Evolutionary conservation across 1,140 invertebrate genomes (phyloP).

Genomic region (Heliconius nattereri): DNA sequence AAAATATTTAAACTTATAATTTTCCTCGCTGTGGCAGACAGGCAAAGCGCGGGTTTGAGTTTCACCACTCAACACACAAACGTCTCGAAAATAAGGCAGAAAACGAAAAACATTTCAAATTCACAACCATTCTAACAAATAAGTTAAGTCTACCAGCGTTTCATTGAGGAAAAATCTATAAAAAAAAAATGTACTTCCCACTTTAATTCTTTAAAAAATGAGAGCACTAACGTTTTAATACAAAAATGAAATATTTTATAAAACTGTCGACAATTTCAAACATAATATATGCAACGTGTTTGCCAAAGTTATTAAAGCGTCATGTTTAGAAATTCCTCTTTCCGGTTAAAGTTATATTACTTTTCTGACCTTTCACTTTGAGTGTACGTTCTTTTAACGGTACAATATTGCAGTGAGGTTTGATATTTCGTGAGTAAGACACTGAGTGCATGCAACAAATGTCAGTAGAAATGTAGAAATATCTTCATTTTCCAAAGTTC

Average conservation of each 20-base stretch:
- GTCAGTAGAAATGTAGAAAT: slow-evolving; percentile 3
- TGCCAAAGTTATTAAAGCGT: slow-evolving; percentile 19
- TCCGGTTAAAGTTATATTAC: slow-evolving; percentile 20
- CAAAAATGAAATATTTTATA: neutral
- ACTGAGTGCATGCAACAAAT: slow-evolving; percentile 11
- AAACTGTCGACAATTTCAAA: slow-evolving; percentile 9
- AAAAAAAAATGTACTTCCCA: neutral
- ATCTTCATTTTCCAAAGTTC: slow-evolving; percentile 16
- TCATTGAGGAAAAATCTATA: no score
- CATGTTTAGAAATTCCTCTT: slow-evolving; percentile 16
- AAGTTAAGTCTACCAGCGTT: no score
- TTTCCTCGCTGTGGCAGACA: no score
- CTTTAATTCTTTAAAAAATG: neutral
- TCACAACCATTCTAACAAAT: no score
- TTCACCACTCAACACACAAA: no score
- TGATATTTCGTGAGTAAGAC: slow-evolving; percentile 13
- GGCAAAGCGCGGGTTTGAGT: no score
- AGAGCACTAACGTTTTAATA: neutral
- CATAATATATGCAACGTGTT: slow-evolving; percentile 12
- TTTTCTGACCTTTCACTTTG: slow-evolving; percentile 20
- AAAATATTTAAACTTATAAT: no score
- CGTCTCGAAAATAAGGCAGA: no score
- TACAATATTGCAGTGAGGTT: slow-evolving; percentile 1
- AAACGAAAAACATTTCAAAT: no score
- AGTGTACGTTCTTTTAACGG: slow-evolving; percentile 10